These are phyloP conservation scores for Hemiscyllium ocellatum DNA, from an alignment of 2,113 vertebrate genomes.

Conservation along the genomic window DNA sequence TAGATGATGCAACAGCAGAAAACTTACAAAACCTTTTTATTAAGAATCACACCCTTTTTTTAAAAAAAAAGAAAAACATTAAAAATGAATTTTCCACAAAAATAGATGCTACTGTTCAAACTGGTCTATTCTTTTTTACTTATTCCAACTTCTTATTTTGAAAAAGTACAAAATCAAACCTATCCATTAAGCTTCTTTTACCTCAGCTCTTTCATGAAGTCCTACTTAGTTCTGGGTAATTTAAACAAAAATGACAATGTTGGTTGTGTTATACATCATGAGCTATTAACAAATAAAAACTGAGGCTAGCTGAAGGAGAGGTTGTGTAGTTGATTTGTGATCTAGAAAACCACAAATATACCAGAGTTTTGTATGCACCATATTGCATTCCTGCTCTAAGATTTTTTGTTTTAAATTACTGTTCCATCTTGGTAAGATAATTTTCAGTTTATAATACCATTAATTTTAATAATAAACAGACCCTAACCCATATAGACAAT, in stretches of 20 bases:
- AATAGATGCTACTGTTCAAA: constrained; percentile 21
- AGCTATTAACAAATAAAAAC: not conserved
- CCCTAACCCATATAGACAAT: constrained; percentile 26
- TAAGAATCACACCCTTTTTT: not conserved
- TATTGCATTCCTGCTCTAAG: constrained; percentile 22
- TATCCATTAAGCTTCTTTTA: constrained; percentile 5
- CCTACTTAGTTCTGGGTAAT: not conserved
- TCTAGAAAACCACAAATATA: not conserved
- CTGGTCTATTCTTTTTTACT: not conserved
- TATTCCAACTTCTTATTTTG: not conserved
- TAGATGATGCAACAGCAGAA: not conserved
- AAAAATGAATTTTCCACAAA: constrained; percentile 17
- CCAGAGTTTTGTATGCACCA: not conserved
- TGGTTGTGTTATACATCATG: not conserved
- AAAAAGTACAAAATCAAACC: constrained; percentile 22
- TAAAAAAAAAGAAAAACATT: not conserved
- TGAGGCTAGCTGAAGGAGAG: constrained; percentile 5
- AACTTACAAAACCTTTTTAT: not conserved
- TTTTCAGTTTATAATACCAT: constrained; percentile 7
- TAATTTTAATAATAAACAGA: constrained; percentile 6
- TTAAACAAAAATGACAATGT: not conserved
- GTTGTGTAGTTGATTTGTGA: not conserved
- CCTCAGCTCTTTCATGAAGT: not conserved
- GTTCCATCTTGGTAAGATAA: constrained; percentile 5
- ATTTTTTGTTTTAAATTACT: not conserved